Base-by-base conservation (phyloP, 2,888 invertebrate genomes). In the Crioceris asparagi region DNA sequence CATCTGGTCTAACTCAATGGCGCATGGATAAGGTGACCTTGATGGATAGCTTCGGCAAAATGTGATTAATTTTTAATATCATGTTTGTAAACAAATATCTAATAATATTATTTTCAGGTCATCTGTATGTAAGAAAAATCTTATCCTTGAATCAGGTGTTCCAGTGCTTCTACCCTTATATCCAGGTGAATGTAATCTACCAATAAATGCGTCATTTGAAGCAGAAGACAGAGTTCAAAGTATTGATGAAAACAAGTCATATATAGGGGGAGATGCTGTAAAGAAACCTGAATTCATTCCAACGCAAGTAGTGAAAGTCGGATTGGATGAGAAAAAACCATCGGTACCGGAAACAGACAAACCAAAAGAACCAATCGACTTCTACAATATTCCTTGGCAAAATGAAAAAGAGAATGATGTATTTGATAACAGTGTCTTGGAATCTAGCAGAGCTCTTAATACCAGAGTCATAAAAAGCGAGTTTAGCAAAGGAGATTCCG, bases 31-130 rank as follows among this genome's bases (percentile, higher is more conserved):
- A 86, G 61, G 73, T 91, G 15, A 77, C 82, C 35, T 70, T 92
- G 12, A 79, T 81, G 29, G 88, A 90, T 58, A 87, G 87, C 59
- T 86, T 83, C 56, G 85, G 88, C 10, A 80, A 83, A 56, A 77
- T 74, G 81, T 81, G 56, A 16, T 14, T 33, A 15, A 31, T 31
- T 31, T 17, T 3, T 31, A 17, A 18, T 16, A 17, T 16, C 7
- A 6, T 8, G 2, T 31, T 16, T 31, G 17, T 2, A 12, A 33
- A 12, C 19, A n/a, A n/a, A n/a, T n/a, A n/a, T n/a, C n/a, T n/a
- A n/a, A n/a, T n/a, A n/a, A n/a, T n/a, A n/a, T n/a, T n/a, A n/a
- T 32, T 60, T 61, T 25, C 64, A 84, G 83, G 44, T 76, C 82
- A 39, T 88, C 90, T 1, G 74, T 85, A 39, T 91, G 90, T 58